A percentile compares a stretch with the other conserved stretches of the same genome.
Conservation (phyloP, 2,888 invertebrate species). For the Trichogramma dendrolimi region DNA sequence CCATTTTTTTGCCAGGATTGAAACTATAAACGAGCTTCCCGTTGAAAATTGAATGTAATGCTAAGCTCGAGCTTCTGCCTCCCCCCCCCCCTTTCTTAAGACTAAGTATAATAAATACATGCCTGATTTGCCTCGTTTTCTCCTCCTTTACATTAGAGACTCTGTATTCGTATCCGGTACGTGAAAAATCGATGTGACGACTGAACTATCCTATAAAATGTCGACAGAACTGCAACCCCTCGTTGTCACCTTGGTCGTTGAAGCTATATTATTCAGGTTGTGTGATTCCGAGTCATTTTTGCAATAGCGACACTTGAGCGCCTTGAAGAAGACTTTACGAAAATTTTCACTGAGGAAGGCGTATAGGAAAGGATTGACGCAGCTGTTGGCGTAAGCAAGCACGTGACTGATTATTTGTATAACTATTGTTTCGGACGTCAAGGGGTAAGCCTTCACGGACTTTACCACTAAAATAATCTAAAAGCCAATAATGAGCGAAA, state of each 20-base stretch:
- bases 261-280: conserved; percentile 44
- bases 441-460: conserved; percentile 68
- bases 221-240: conserved; percentile 64
- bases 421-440: conserved; percentile 65
- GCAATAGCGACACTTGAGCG: conserved; percentile 56
- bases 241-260: conserved; percentile 65
- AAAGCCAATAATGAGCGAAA: conserved; percentile 38
- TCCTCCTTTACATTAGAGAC: no score
- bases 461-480: conserved; percentile 79
- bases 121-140: no score
- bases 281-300: conserved; percentile 36
- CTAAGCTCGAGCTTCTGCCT: no score
- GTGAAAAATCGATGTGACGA: no score
- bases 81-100: no score
- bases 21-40: no score
- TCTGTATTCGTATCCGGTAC: no score
- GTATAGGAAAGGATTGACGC: conserved; percentile 91
- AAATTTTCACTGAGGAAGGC: conserved; percentile 93
- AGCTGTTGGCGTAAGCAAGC: conserved; percentile 88
- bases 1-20: no score
- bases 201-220: conserved; percentile 56
- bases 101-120: no score
- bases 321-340: conserved; percentile 78
- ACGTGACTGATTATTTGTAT: conserved; percentile 76
- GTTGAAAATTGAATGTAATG: no score